phyloP scores from a whole-genome alignment of 2,797 vertebrate genomes.

The Mallotus villosus region DNA sequence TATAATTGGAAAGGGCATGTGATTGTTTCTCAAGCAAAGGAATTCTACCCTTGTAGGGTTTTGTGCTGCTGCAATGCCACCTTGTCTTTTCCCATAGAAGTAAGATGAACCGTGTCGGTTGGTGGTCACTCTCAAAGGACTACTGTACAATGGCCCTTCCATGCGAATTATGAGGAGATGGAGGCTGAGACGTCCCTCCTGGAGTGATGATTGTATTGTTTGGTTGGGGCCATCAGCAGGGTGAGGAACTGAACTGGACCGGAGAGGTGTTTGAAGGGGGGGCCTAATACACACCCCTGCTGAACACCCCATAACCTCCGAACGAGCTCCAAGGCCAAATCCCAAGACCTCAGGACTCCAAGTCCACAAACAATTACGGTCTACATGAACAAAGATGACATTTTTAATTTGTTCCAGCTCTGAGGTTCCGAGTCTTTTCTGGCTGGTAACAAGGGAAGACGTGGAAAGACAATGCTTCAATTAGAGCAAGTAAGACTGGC shows the following conservation, averaged over 20 bases:
- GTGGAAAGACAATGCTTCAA: slow-evolving; percentile 16
- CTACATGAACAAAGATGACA: slow-evolving; percentile 18
- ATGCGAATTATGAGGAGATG: slow-evolving; percentile 8
- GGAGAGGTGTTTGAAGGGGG: neutral
- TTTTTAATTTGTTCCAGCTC: slow-evolving; percentile 8
- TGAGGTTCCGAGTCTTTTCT: neutral
- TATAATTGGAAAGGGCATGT: neutral
- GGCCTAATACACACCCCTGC: neutral
- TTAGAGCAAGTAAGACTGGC: neutral
- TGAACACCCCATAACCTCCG: neutral
- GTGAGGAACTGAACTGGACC: slow-evolving; percentile 6
- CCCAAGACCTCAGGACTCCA: slow-evolving; percentile 1
- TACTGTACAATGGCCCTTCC: slow-evolving; percentile 18
- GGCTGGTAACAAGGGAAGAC: slow-evolving; percentile 2
- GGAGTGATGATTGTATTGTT: slow-evolving; percentile 8
- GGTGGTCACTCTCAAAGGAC: slow-evolving; percentile 9
- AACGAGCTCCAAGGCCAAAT: neutral
- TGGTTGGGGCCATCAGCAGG: neutral
- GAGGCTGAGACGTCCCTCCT: neutral
- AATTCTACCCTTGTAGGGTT: neutral
- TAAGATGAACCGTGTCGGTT: slow-evolving; percentile 3
- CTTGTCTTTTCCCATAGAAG: neutral
- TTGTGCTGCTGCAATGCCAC: slow-evolving; percentile 2
- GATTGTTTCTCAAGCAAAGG: neutral
- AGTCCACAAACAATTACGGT: slow-evolving; percentile 17